Evolutionary conservation across 2,797 vertebrate genomes (phyloP).

Genomic region (Melanotaenia maccullochi): DNA sequence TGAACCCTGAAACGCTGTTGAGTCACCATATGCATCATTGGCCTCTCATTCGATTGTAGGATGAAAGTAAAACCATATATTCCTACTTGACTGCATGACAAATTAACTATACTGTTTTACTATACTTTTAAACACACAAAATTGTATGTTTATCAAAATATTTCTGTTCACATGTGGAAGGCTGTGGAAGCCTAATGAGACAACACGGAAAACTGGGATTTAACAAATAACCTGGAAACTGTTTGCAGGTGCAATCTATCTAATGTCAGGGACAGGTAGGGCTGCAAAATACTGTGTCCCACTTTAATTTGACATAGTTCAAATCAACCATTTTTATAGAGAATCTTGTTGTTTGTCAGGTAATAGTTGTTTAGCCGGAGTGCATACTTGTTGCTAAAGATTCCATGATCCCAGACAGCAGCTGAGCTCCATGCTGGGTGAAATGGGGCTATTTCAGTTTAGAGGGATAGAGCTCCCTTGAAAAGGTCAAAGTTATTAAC

Average conservation of each 20-base stretch:
- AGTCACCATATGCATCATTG: conserved; percentile 24
- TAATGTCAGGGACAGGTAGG: background rate
- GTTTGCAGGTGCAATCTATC: background rate
- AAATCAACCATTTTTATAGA: background rate
- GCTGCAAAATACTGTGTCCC: background rate
- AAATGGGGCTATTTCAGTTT: conserved; percentile 34
- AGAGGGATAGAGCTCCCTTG: conserved; percentile 10
- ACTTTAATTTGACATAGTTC: background rate
- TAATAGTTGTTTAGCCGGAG: background rate
- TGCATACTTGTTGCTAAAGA: conserved; percentile 28
- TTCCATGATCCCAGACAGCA: conserved; percentile 2
- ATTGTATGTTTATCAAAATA: background rate
- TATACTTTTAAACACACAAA: background rate
- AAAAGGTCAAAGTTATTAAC: conserved; percentile 65
- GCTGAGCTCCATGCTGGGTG: conserved; percentile 6
- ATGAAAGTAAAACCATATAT: conserved; percentile 25
- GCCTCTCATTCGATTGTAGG: conserved; percentile 18
- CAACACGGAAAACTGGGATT: background rate
- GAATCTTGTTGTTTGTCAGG: background rate
- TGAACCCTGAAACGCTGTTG: conserved; percentile 14
- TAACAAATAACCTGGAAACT: background rate
- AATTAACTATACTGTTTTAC: conserved; percentile 19
- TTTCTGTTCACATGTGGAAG: conserved; percentile 11
- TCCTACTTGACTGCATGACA: conserved; percentile 27
- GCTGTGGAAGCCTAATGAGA: conserved; percentile 1